Conservation (phyloP, 2,888 invertebrate genomes). For the Anarsia innoxiella region DNA sequence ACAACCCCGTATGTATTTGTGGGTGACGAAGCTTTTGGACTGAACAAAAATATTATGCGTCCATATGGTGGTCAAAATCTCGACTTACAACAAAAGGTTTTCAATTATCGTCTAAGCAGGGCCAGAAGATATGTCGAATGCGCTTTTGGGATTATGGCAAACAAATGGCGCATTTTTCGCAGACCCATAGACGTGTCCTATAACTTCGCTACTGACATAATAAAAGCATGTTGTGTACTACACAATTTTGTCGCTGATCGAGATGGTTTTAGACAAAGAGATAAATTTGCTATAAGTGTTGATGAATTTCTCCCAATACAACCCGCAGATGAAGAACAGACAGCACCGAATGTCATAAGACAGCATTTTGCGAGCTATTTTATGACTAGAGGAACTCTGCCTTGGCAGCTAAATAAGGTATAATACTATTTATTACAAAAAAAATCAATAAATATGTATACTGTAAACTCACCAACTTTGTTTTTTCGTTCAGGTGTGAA, state of each 20-base stretch:
- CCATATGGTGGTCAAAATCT: slow-evolving; percentile 18
- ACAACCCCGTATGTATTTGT: neutral
- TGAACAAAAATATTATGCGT: slow-evolving; percentile 16
- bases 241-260: neutral
- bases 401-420: slow-evolving; percentile 21
- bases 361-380: slow-evolving; percentile 17
- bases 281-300: slow-evolving; percentile 16
- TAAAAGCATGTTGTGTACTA: slow-evolving; percentile 18
- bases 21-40: slow-evolving; percentile 15
- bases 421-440: slow-evolving; percentile 12
- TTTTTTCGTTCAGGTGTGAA: slow-evolving; percentile 19
- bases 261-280: neutral
- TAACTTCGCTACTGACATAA: slow-evolving; percentile 23
- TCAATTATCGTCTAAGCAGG: slow-evolving; percentile 20
- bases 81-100: slow-evolving; percentile 9
- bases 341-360: slow-evolving; percentile 21
- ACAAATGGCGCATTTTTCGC: slow-evolving; percentile 19
- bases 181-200: slow-evolving; percentile 22
- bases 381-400: slow-evolving; percentile 21
- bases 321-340: slow-evolving; percentile 16
- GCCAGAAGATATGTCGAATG: slow-evolving; percentile 24
- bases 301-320: slow-evolving; percentile 21
- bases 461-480: slow-evolving; percentile 16
- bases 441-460: neutral
- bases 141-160: slow-evolving; percentile 26